Evolutionary conservation across 2,888 invertebrate genomes (phyloP).

Genomic region (Lithophane socia): DNA sequence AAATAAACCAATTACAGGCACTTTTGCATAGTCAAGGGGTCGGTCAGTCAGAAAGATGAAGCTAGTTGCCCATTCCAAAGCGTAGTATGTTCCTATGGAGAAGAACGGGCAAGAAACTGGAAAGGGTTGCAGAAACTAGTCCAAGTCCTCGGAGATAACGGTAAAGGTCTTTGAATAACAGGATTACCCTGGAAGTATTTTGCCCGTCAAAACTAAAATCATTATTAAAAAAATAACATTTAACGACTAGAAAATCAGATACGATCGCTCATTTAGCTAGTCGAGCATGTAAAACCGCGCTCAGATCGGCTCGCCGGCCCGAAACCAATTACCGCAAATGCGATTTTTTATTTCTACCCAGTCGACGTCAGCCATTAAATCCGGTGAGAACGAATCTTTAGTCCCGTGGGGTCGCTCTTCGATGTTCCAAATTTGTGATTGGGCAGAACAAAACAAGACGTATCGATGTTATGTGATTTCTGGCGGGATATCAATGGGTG

Average conservation of each 20-base stretch:
- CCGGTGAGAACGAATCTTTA: constrained; percentile 65
- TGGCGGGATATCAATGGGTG: neutral
- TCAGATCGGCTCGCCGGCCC: constrained; percentile 63
- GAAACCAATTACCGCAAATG: constrained; percentile 84
- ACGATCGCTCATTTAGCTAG: constrained; percentile 65
- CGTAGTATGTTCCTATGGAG: too few relatives aligned
- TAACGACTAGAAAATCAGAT: constrained; percentile 53
- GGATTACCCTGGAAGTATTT: neutral
- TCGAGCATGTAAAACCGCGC: constrained; percentile 68
- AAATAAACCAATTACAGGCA: too few relatives aligned
- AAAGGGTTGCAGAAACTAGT: neutral
- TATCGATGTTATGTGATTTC: constrained; percentile 57
- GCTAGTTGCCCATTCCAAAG: too few relatives aligned
- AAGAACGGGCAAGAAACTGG: too few relatives aligned
- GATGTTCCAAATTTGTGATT: constrained; percentile 58
- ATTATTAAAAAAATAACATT: constrained; percentile 14
- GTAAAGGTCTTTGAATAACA: neutral
- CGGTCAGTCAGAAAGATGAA: too few relatives aligned
- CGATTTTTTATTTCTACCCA: constrained; percentile 81
- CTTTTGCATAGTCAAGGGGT: too few relatives aligned
- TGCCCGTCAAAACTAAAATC: neutral
- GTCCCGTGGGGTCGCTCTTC: constrained; percentile 64
- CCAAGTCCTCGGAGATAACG: neutral
- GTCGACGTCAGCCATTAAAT: constrained; percentile 74
- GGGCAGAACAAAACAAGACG: constrained; percentile 59